These are phyloP conservation scores for Phlogophora meticulosa DNA, from an alignment of 2,888 invertebrate species.

Conservation along the genomic window DNA sequence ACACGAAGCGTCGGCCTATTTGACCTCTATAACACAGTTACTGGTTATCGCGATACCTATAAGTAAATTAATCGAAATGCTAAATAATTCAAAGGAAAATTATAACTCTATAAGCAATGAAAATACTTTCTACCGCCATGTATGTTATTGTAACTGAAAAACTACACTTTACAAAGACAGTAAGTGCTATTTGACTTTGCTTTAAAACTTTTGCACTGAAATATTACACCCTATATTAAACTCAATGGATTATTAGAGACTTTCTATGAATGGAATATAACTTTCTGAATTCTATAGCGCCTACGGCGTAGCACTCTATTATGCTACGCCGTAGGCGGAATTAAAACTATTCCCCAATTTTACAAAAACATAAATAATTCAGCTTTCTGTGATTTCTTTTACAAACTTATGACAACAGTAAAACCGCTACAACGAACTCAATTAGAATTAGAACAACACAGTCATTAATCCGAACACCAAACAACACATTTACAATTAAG, in stretches of 20 bases:
- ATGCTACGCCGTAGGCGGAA: conserved; percentile 20
- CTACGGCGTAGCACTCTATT: conserved; percentile 20
- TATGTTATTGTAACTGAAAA: too few species aligned
- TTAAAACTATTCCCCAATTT: neutral
- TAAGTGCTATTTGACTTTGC: too few species aligned
- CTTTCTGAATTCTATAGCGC: neutral
- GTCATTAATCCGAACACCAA: conserved; percentile 10
- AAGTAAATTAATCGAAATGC: too few species aligned
- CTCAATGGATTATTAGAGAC: neutral
- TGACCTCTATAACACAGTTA: too few species aligned
- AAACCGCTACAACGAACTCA: neutral
- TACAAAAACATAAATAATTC: neutral
- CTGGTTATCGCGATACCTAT: too few species aligned
- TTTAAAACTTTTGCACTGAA: too few species aligned
- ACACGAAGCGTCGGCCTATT: too few species aligned
- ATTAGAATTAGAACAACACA: conserved; percentile 7
- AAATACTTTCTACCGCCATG: too few species aligned
- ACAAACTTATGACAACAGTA: neutral
- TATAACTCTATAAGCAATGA: too few species aligned
- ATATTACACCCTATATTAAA: too few species aligned
- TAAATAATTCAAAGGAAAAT: too few species aligned
- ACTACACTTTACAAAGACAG: neutral
- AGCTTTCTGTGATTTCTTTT: neutral
- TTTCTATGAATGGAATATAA: neutral
- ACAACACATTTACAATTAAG: conserved; percentile 23